Percentiles rank a stretch among this genome's conserved stretches.
phyloP scores from a whole-genome alignment of 2,888 invertebrate species.

The Dicycla oo region DNA sequence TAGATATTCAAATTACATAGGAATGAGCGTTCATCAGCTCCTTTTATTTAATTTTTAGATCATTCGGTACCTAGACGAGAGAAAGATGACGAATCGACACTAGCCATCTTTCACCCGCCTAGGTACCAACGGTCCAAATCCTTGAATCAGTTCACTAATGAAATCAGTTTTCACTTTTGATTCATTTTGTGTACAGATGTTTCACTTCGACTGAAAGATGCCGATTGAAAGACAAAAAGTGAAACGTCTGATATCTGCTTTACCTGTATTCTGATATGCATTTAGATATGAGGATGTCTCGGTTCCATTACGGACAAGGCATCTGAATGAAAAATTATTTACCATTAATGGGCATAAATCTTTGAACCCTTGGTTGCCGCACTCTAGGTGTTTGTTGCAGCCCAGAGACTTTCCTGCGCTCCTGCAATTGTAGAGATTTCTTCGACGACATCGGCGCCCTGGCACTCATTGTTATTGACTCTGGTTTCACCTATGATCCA shows the following conservation, averaged over 20 bases:
- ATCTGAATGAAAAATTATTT: slow-evolving; percentile 18
- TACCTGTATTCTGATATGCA: too few species aligned
- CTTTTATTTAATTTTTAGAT: not conserved
- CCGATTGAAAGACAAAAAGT: too few species aligned
- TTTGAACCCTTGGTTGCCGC: slow-evolving; percentile 72
- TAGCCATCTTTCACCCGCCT: too few species aligned
- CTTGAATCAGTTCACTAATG: not conserved
- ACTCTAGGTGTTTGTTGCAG: slow-evolving; percentile 74
- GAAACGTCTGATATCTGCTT: not conserved
- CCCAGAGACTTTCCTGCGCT: slow-evolving; percentile 69
- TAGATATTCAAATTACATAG: not conserved
- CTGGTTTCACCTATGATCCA: slow-evolving; percentile 79
- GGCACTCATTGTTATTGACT: slow-evolving; percentile 57
- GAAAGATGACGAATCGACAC: not conserved
- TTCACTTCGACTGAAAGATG: not conserved
- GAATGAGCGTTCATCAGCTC: not conserved
- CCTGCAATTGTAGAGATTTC: slow-evolving; percentile 64
- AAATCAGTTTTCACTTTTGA: not conserved
- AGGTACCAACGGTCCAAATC: not conserved
- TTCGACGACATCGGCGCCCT: slow-evolving; percentile 60
- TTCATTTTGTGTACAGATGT: not conserved
- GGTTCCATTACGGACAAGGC: not conserved
- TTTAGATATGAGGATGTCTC: not conserved
- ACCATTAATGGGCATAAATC: slow-evolving; percentile 83
- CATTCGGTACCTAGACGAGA: not conserved